A percentile compares a stretch with the other conserved stretches of the same genome.
Conservation (phyloP, 2,797 vertebrate genomes). For the Sarcophilus harrisii region DNA sequence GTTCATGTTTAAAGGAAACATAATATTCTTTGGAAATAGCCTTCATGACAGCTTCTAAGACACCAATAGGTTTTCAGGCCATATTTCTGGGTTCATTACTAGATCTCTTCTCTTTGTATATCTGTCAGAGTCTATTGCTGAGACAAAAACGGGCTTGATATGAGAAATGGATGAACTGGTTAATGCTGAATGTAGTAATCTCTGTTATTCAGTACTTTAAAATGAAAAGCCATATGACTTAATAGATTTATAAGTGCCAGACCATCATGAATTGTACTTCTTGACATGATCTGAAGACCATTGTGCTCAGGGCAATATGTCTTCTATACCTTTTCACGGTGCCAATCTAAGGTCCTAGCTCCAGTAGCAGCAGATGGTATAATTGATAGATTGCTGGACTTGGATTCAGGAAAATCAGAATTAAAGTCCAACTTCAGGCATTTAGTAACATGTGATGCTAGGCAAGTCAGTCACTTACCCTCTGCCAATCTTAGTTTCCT, state of each 20-base stretch:
- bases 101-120: background rate
- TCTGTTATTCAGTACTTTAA: background rate
- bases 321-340: background rate
- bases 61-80: background rate
- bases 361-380: background rate
- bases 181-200: background rate
- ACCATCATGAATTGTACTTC: background rate
- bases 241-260: background rate
- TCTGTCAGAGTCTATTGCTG: background rate
- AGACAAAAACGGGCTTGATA: background rate
- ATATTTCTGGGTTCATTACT: background rate
- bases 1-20: background rate
- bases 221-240: background rate
- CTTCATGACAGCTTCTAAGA: background rate
- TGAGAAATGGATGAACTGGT: background rate
- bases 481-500: background rate
- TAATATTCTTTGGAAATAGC: background rate
- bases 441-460: background rate
- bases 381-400: background rate
- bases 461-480: background rate
- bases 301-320: background rate
- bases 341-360: background rate
- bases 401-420: background rate
- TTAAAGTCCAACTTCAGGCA: background rate
- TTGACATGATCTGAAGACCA: background rate